Percentiles rank a stretch among this genome's conserved stretches.
phyloP scores from a whole-genome alignment of 2,113 vertebrate genomes.

The Phyllostomus discolor region DNA sequence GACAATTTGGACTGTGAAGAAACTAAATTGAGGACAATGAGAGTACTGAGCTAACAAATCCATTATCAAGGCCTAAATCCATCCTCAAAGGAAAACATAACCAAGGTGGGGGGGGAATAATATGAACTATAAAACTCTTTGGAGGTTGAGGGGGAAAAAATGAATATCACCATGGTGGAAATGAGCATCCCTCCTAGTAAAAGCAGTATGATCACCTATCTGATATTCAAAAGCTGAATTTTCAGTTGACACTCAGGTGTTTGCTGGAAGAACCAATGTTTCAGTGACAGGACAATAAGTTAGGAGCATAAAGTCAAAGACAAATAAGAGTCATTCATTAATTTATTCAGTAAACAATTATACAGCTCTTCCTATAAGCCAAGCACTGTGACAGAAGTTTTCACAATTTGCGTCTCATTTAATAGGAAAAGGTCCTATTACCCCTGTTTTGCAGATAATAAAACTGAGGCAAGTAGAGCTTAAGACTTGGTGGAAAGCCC shows the following conservation, averaged over 20 bases:
- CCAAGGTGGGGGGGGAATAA: neutral
- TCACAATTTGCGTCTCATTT: neutral
- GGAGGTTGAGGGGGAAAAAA: neutral
- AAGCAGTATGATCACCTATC: neutral
- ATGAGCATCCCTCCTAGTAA: neutral
- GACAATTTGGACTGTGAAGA: slow-evolving; percentile 88
- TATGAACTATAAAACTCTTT: slow-evolving; percentile 25
- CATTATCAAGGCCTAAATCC: neutral
- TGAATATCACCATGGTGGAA: neutral
- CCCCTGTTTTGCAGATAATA: neutral
- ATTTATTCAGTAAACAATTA: neutral
- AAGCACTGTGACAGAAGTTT: neutral
- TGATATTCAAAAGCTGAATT: slow-evolving; percentile 1
- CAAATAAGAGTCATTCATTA: neutral
- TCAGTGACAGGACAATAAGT: neutral
- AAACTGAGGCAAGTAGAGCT: neutral
- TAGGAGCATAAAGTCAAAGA: neutral
- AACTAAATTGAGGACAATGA: slow-evolving; percentile 83
- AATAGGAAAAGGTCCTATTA: neutral
- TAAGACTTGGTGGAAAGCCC: neutral
- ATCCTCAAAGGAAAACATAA: slow-evolving; percentile 7
- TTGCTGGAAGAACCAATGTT: neutral
- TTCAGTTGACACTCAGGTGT: neutral
- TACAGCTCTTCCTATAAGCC: neutral
- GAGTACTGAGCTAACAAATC: slow-evolving; percentile 10